A percentile compares a stretch with the other conserved stretches of the same genome.
These are phyloP conservation scores for Sphenodon punctatus DNA, from an alignment of 2,797 vertebrate species.

Conservation along the genomic window DNA sequence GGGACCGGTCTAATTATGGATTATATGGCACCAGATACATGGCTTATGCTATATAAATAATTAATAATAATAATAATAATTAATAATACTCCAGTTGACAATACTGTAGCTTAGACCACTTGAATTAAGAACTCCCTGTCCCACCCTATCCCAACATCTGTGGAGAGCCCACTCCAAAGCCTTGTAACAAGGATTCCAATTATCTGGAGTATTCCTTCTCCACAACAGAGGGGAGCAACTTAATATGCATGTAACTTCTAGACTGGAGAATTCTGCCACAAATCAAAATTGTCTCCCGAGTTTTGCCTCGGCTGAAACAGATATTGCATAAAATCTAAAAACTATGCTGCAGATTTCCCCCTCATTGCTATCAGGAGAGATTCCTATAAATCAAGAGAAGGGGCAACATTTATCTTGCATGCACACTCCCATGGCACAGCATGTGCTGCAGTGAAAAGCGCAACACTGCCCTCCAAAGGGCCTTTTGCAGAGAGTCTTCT, in stretches of 20 bases:
- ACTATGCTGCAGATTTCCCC: neutral
- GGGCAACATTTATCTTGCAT: neutral
- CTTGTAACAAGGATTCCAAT: neutral
- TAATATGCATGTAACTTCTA: neutral
- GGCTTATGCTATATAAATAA: no score
- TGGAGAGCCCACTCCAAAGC: neutral
- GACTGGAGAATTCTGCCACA: neutral
- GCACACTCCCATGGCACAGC: neutral
- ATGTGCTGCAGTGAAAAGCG: neutral
- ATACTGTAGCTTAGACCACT: neutral
- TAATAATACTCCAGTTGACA: neutral
- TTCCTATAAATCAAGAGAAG: neutral
- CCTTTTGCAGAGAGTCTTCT: neutral
- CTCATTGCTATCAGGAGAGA: neutral
- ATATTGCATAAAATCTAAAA: neutral
- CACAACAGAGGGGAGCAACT: neutral
- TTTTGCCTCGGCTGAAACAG: neutral
- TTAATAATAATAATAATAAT: no score
- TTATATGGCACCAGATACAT: no score
- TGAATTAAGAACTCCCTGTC: neutral
- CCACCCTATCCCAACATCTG: neutral
- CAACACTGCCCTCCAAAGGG: conserved; percentile 6
- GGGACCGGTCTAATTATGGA: neutral
- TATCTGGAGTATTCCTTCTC: neutral
- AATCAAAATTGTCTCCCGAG: no score